phyloP scores from a whole-genome alignment of 2,113 vertebrate species.

The Psophia crepitans region DNA sequence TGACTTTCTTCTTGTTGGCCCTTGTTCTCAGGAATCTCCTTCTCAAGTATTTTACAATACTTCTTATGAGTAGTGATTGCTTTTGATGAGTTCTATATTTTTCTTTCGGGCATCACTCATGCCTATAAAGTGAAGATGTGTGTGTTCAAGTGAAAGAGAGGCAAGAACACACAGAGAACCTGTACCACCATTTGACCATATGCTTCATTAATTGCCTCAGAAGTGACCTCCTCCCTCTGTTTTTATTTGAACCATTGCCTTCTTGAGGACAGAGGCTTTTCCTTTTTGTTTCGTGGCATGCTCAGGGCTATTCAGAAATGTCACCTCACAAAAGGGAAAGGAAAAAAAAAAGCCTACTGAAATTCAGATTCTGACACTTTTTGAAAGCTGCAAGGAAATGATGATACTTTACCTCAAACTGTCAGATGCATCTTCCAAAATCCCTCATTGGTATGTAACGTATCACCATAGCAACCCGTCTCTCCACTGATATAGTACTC shows the following conservation, averaged over 20 bases:
- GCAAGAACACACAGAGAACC: background rate
- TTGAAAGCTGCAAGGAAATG: slow-evolving; percentile 22
- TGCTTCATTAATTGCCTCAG: background rate
- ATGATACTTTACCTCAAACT: slow-evolving; percentile 50
- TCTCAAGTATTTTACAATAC: background rate
- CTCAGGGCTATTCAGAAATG: background rate
- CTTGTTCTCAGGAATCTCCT: background rate
- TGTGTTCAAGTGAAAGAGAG: background rate
- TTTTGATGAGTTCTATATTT: background rate
- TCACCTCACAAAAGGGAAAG: background rate
- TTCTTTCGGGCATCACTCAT: background rate
- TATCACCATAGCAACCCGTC: slow-evolving; percentile 48
- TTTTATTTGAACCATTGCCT: background rate
- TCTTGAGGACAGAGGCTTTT: background rate
- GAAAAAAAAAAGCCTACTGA: background rate
- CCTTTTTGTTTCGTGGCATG: background rate
- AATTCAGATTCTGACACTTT: background rate
- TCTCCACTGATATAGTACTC: slow-evolving; percentile 24
- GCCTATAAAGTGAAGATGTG: background rate
- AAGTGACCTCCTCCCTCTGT: background rate
- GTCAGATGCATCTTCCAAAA: slow-evolving; percentile 49
- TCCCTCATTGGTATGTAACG: slow-evolving; percentile 32
- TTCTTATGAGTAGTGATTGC: background rate
- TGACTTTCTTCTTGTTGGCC: background rate
- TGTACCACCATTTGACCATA: background rate